phyloP scores from a whole-genome alignment of 2,888 invertebrate species.

The Acleris sparsana region DNA sequence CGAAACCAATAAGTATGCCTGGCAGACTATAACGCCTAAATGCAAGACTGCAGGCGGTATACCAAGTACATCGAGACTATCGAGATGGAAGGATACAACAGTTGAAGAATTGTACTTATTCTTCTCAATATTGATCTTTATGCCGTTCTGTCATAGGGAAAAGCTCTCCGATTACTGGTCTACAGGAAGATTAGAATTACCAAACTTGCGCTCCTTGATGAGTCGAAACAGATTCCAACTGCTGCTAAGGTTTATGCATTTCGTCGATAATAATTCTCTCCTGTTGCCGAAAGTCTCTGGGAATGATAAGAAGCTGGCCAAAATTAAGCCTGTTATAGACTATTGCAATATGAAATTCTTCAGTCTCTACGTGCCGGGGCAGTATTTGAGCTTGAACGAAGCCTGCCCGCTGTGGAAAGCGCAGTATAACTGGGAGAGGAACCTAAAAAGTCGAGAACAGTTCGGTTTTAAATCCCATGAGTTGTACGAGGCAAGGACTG shows the following conservation, averaged over 20 bases:
- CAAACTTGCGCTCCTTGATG: slow-evolving; percentile 32
- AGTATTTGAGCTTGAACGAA: slow-evolving; percentile 32
- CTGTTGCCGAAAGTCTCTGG: slow-evolving; percentile 25
- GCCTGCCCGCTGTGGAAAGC: slow-evolving; percentile 32
- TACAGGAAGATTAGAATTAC: slow-evolving; percentile 20
- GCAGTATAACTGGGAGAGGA: slow-evolving; percentile 31
- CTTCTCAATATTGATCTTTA: slow-evolving; percentile 30
- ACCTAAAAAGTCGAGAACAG: slow-evolving; percentile 27
- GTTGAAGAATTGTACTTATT: slow-evolving; percentile 35
- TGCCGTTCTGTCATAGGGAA: slow-evolving; percentile 31
- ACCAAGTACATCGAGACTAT: slow-evolving; percentile 27
- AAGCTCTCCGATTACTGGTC: slow-evolving; percentile 32
- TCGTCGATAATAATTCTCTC: slow-evolving; percentile 29
- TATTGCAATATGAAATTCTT: slow-evolving; percentile 34
- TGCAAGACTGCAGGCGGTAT: slow-evolving; percentile 34
- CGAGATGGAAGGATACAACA: slow-evolving; percentile 31
- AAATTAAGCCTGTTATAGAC: slow-evolving; percentile 35
- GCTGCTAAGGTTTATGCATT: slow-evolving; percentile 31
- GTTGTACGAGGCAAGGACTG: slow-evolving; percentile 30
- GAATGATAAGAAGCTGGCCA: slow-evolving; percentile 33
- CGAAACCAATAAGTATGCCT: slow-evolving; percentile 36
- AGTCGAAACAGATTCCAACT: slow-evolving; percentile 31
- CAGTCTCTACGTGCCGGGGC: slow-evolving; percentile 24
- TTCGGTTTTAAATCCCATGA: slow-evolving; percentile 35
- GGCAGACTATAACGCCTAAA: slow-evolving; percentile 34